Evolutionary conservation across 1,140 invertebrate genomes (phyloP), one percentile per base, ranked within the genome.

Genomic region (Brachionus sp.): DNA sequence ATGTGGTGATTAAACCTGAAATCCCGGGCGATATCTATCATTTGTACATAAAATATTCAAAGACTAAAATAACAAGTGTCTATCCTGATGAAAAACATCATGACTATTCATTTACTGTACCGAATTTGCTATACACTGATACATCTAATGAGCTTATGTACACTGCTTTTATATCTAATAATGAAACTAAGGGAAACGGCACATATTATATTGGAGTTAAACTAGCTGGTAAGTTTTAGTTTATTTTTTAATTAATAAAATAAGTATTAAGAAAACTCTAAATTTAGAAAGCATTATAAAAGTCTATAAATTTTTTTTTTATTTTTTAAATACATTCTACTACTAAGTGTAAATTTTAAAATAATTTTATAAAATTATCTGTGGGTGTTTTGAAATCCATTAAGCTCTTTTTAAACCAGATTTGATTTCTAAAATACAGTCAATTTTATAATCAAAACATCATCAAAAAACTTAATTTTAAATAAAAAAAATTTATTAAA

Each of bases 131-230:
- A 10, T n/a, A 39, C 16, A 42, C 9, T 42, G 44, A 70, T 35
- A n/a, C 23, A 42, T 35, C 37, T n/a, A 84, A 85, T 16, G 75
- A 86, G 25, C 42, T 87, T 16, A 78, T 83, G 29, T 86, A 84
- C 46, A 83, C 85, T 12, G 10, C 83, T 25, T 85, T 84, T 50
- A 84, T 84, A 12, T 83, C 85, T n/a, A 46, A 64, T 19, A 84
- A 86, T 12, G 19, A 86, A 7, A 88, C 88, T 6, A 80, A 66
- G 16, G 39, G 83, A 12, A 88, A 87, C 84, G 88, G 88, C 10
- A 86, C 87, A 3, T 89, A 88, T 84, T 86, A 85, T 84, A 84
- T 88, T 33, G 86, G 86, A 5, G 84, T 89, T 57, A 86, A 86
- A 62, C 85, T 88, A 0, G 85, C 86, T 80, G 84, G 70, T 75